Evolutionary conservation across 2,888 invertebrate species (phyloP).

Genomic region (Agrotis exclamationis): DNA sequence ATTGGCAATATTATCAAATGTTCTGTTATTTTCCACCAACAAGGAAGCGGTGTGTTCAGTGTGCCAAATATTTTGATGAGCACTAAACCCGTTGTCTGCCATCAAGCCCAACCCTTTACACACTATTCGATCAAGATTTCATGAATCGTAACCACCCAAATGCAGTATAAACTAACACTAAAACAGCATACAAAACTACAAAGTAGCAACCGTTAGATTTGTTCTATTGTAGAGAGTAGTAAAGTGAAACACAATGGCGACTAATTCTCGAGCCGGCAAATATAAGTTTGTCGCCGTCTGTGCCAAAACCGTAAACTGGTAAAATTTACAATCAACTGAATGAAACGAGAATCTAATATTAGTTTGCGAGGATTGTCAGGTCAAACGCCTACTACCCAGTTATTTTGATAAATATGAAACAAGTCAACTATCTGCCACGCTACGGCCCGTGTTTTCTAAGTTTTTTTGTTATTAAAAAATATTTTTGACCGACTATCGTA

Average conservation of each 20-base stretch:
- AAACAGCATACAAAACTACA: conserved; percentile 60
- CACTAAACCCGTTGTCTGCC: conserved; percentile 32
- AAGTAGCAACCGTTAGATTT: conserved; percentile 61
- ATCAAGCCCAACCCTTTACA: conserved; percentile 10
- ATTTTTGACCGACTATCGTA: background rate
- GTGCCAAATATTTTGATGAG: conserved; percentile 40
- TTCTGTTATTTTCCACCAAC: conserved; percentile 39
- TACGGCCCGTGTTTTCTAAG: background rate
- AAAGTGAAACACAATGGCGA: conserved; percentile 72
- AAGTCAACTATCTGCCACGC: background rate
- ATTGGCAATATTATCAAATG: conserved; percentile 18
- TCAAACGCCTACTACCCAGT: conserved; percentile 64
- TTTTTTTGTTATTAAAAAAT: conserved; percentile 13
- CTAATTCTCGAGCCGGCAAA: conserved; percentile 75
- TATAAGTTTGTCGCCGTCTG: conserved; percentile 76
- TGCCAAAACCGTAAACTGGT: conserved; percentile 82
- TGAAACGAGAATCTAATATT: conserved; percentile 82
- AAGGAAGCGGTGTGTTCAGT: conserved; percentile 27
- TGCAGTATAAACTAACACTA: conserved; percentile 58
- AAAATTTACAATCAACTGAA: conserved; percentile 79
- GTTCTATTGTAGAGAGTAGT: conserved; percentile 59
- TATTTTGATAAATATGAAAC: conserved; percentile 49
- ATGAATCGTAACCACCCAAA: conserved; percentile 50
- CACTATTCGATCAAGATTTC: conserved; percentile 29
- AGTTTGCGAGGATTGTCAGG: conserved; percentile 74